Conservation (phyloP, 2,797 vertebrate genomes). For the Euthynnus affinis region DNA sequence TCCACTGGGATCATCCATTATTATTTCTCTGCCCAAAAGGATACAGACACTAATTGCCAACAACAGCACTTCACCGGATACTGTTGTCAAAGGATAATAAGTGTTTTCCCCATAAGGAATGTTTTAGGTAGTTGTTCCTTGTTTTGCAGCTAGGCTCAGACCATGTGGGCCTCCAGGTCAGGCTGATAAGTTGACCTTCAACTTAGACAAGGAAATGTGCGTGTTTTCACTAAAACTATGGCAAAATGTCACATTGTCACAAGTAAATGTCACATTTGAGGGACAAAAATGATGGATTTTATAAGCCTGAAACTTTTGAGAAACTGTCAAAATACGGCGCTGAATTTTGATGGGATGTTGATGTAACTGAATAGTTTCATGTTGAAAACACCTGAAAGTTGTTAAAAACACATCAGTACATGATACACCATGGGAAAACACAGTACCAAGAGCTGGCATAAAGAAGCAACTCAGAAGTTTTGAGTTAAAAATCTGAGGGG, state of each 20-base stretch:
- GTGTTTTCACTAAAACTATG: not conserved
- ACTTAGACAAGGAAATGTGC: slow-evolving; percentile 11
- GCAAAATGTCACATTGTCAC: not conserved
- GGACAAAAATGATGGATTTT: not conserved
- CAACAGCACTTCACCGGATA: slow-evolving; percentile 8
- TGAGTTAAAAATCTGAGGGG: not conserved
- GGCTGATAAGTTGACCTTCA: slow-evolving; percentile 24
- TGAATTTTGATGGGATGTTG: not conserved
- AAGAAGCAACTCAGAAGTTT: not conserved
- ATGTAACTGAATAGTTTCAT: not conserved
- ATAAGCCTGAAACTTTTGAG: not conserved
- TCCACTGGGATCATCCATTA: not conserved
- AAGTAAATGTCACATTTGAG: not conserved
- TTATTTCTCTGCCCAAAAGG: not conserved
- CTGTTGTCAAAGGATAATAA: not conserved
- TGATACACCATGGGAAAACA: slow-evolving; percentile 1
- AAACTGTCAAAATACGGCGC: not conserved
- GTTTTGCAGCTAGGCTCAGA: slow-evolving; percentile 16
- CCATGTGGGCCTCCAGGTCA: not conserved
- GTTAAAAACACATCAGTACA: not conserved
- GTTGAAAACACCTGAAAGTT: slow-evolving; percentile 3
- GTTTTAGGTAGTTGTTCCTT: slow-evolving; percentile 2
- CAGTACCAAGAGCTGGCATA: not conserved
- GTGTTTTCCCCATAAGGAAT: not conserved
- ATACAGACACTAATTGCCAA: not conserved